Base-by-base conservation (phyloP, 2,888 invertebrate genomes). In the Ametastegia equiseti region DNA sequence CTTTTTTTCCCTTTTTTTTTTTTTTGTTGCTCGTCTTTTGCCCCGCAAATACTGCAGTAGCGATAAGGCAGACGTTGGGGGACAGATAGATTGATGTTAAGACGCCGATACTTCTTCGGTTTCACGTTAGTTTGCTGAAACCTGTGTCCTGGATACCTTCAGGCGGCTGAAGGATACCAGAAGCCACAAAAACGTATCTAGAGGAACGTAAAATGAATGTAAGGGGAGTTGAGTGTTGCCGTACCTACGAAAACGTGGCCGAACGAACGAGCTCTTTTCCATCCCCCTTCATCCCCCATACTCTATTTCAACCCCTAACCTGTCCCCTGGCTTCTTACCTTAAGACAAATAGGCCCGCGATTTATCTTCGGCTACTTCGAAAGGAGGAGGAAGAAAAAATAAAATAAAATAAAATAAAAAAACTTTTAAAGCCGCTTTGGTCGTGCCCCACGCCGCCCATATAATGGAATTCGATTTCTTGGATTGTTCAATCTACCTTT, bases 341-440 rank as follows among this genome's bases (percentile, higher is more conserved):
- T 63, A 78, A 78, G 78, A 78, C 78, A 78, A 78, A 78, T 78
- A 78, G 78, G 27, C 60, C 36, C 15, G 27, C 60, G 78, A 78
- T 78, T 78, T 78, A 78, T 78, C 78, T 78, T 19, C 27, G 2
- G 19, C 73, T 54, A n/a, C 27, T 42, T 42, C 45, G 15, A 23
- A 71, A 11, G 13, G 15, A 57, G 57, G 19, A 23, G 15, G 57
- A 15, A 15, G 57, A 19, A 23, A 13, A 42, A 6, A 27, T 1
- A 33, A 60, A 15, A 27, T 4, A n/a, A 47, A 47, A 60, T 23
- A 60, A 11, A 19, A 33, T 15, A 30, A 54, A 45, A 45, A 60
- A 78, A 78, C 60, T 60, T 78, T 78, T 63, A 78, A 78, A 45
- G 50, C 54, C 33, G 50, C 36, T 75, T 54, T 45, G 13, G 33